Evolutionary conservation across 2,113 vertebrate genomes (phyloP).

Genomic region (Pelusios castaneus): DNA sequence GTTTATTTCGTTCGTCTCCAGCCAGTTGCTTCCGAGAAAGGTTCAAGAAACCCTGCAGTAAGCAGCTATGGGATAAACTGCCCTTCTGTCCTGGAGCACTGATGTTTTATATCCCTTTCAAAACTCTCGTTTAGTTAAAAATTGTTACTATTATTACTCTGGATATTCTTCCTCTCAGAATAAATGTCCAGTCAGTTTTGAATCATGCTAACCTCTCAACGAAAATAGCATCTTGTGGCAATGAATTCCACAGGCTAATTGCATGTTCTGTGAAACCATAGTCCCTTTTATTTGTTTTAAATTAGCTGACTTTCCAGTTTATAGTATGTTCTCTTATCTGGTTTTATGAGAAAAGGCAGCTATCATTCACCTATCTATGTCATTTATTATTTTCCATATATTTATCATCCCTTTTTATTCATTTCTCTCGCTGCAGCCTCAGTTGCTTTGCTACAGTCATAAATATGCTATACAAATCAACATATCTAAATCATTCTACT

Average conservation of each 20-base stretch:
- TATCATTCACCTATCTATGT: neutral
- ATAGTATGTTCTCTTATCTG: neutral
- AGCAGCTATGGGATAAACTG: neutral
- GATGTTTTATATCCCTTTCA: neutral
- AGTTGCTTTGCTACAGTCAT: neutral
- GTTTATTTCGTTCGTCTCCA: neutral
- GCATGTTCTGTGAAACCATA: neutral
- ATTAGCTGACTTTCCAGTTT: neutral
- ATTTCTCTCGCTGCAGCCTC: neutral
- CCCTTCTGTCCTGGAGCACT: neutral
- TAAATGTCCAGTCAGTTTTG: neutral
- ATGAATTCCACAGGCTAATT: neutral
- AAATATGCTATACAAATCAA: neutral
- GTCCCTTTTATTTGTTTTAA: neutral
- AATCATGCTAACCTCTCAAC: neutral
- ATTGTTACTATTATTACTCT: neutral
- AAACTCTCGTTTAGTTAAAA: neutral
- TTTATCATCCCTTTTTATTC: neutral
- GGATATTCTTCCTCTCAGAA: neutral
- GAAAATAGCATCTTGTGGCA: neutral
- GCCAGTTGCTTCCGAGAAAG: neutral
- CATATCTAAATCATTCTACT: neutral
- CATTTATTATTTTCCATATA: rapidly evolving
- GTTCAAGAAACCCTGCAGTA: neutral
- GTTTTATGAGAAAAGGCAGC: neutral